phyloP scores from a whole-genome alignment of 2,888 invertebrate species.

The Papilio protenor region DNA sequence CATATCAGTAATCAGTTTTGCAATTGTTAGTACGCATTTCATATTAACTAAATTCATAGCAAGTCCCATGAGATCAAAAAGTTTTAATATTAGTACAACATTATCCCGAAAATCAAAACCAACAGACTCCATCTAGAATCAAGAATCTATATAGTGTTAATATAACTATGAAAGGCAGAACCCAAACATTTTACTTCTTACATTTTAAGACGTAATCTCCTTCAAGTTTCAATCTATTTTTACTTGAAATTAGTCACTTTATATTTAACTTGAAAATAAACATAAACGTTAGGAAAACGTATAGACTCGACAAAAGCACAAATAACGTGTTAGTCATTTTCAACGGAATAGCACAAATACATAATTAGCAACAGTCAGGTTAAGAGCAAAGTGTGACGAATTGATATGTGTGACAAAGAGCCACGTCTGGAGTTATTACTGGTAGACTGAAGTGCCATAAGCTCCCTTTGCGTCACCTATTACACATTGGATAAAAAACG shows the following conservation, averaged over 20 bases:
- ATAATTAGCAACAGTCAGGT: slow-evolving; percentile 29
- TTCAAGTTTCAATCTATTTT: not conserved
- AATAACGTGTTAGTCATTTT: slow-evolving; percentile 31
- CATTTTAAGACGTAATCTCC: not conserved
- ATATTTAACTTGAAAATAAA: not conserved
- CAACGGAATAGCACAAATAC: slow-evolving; percentile 28
- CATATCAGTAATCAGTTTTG: not conserved
- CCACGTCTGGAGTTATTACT: slow-evolving; percentile 21
- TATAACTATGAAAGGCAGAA: not conserved
- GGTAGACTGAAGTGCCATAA: not conserved
- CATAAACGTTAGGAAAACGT: not conserved
- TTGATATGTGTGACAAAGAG: slow-evolving; percentile 23
- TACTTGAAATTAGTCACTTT: not conserved
- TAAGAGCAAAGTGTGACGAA: slow-evolving; percentile 33
- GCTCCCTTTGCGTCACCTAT: slow-evolving; percentile 2
- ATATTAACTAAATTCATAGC: too few species aligned
- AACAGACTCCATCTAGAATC: too few species aligned
- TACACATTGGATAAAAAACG: not conserved
- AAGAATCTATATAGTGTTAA: not conserved
- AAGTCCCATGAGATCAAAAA: not conserved
- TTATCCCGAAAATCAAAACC: not conserved
- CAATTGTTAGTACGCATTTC: too few species aligned
- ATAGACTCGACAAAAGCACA: not conserved
- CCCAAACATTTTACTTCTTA: not conserved
- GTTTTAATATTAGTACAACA: not conserved